Percentiles rank a stretch among this genome's conserved stretches.
These are phyloP conservation scores for Drosophila nannoptera DNA, from an alignment of 1,140 invertebrate genomes.

Conservation along the genomic window DNA sequence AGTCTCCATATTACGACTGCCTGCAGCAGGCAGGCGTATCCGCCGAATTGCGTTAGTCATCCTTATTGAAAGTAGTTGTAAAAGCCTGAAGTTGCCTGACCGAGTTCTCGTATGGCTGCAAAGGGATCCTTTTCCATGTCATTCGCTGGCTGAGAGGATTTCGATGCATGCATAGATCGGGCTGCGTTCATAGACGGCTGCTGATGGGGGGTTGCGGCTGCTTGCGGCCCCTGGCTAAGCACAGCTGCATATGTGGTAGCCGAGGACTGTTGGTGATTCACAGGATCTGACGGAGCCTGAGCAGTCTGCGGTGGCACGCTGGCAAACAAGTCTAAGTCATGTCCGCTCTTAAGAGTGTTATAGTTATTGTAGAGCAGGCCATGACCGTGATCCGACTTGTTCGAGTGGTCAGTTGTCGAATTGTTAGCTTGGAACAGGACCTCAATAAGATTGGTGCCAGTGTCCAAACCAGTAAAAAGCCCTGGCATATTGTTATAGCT, in stretches of 20 bases:
- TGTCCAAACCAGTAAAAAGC: constrained; percentile 47
- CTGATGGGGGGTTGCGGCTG: constrained; percentile 32
- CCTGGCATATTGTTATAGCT: constrained; percentile 66
- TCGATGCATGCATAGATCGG: constrained; percentile 31
- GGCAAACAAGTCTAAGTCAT: constrained; percentile 70
- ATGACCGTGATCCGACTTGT: constrained; percentile 62
- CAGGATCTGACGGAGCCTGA: constrained; percentile 23
- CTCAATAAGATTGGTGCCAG: constrained; percentile 66
- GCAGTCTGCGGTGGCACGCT: constrained; percentile 25
- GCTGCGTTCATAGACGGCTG: constrained; percentile 24
- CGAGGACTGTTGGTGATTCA: constrained; percentile 54
- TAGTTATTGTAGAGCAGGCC: constrained; percentile 70
- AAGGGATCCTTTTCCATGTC: constrained; percentile 78
- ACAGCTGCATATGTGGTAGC: constrained; percentile 80
- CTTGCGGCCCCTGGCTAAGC: constrained; percentile 76
- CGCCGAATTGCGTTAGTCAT: constrained; percentile 11
- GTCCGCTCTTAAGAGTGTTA: constrained; percentile 49
- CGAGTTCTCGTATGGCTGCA: constrained; percentile 77
- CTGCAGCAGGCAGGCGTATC: constrained; percentile 39
- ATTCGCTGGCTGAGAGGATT: constrained; percentile 40
- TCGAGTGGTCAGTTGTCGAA: constrained; percentile 47
- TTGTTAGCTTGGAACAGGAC: constrained; percentile 71
- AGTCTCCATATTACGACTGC: constrained; percentile 35
- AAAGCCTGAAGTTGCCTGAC: constrained; percentile 77
- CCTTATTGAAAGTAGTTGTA: constrained; percentile 79